Evolutionary conservation across 2,797 vertebrate genomes (phyloP).

Genomic region (Hoplostethus atlanticus): DNA sequence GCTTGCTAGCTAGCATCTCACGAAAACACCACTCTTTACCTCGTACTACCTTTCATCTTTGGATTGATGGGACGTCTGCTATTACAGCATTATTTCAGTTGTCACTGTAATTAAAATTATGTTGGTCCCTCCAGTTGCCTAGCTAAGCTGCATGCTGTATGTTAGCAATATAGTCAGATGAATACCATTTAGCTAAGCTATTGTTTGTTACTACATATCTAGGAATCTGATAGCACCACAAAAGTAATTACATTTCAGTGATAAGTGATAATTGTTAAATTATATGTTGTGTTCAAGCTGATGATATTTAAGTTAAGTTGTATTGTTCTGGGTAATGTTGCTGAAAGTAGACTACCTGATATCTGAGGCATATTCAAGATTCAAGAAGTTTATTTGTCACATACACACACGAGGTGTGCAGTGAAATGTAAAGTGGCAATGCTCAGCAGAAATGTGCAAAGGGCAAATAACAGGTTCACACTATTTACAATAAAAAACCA

Average conservation of each 20-base stretch:
- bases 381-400: no score
- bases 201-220: neutral
- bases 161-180: neutral
- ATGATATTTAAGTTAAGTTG: neutral
- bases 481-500: no score
- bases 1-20: constrained; percentile 47
- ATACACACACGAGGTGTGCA: no score
- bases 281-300: neutral
- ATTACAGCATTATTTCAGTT: neutral
- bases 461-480: no score
- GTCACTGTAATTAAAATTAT: fast-evolving
- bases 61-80: no score
- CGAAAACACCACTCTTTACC: neutral
- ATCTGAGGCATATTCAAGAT: no score
- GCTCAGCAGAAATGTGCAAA: no score
- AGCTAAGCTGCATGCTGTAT: neutral
- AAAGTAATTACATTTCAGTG: neutral
- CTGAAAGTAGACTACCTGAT: no score
- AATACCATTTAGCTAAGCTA: neutral
- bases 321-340: neutral
- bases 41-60: neutral
- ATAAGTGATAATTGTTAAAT: neutral
- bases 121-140: neutral
- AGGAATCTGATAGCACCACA: no score
- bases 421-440: no score